Evolutionary conservation across 2,888 invertebrate species (phyloP), one percentile per base, ranked within the genome.

Genomic region (Hofmannophila pseudospretella): DNA sequence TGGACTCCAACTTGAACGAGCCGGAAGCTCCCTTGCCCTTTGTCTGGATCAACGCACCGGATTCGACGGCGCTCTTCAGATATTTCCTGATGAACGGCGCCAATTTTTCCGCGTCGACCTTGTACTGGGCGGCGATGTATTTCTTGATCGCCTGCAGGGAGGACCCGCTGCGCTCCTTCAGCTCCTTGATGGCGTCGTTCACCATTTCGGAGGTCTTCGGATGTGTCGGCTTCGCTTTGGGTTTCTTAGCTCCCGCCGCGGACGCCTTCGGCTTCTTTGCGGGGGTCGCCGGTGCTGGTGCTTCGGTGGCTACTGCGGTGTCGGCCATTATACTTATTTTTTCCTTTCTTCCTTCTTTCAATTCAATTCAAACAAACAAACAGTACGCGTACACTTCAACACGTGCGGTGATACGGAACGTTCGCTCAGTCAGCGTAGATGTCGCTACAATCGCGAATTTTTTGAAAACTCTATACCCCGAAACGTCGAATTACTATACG

Each of bases 61-160:
- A 74, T 1, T 68, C 74, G n/a, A 91, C 88, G 9, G 89, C 89
- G 8, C 70, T 59, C 59, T 89, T 90, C 42, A 51, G 38, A 31
- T 88, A 90, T 41, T 88, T 89, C 45, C 87, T 89, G 50, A 92
- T 91, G 67, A 87, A 90, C 1, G 85, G 84, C 1, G 88, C 79
- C 30, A 88, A 58, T 51, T 89, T 90, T 40, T 89, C 88, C 1
- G 82, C 77, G 55, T 91, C 90, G 4, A 90, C 76, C 41, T 88
- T 88, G 80, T 91, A 90, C 38, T 85, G 88, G 13, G 82, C 72
- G 7, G 82, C 68, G 32, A 92, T 87, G 62, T 89, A 91, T 56
- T 92, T 92, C 61, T 90, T 91, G 61, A 92, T 91, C 1, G 79
- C 79, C 58, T 66, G 82, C 44, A 70, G 55, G 1, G 90, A 90